Percentiles rank a stretch among this genome's conserved stretches.
Evolutionary conservation across 2,888 invertebrate genomes (phyloP).

Genomic region (Teinopalpus imperialis): DNA sequence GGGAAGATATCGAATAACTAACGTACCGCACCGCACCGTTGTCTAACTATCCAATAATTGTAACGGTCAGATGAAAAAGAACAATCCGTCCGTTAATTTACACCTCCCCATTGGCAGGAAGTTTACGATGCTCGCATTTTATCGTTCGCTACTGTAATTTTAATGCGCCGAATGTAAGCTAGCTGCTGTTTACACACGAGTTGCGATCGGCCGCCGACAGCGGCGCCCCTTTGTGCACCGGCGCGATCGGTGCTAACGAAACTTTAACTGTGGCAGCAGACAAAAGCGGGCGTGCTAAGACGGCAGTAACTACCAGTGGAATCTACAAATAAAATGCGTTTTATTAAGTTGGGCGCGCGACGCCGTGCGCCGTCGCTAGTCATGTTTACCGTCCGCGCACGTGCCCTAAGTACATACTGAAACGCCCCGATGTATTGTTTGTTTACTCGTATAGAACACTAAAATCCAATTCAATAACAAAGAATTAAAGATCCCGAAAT

Average conservation of each 20-base stretch:
- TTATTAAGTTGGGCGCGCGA: constrained; percentile 63
- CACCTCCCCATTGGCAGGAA: constrained; percentile 74
- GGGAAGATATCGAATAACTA: constrained; percentile 6
- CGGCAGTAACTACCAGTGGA: constrained; percentile 56
- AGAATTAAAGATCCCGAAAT: constrained; percentile 82
- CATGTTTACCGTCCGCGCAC: constrained; percentile 67
- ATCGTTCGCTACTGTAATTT: constrained; percentile 71
- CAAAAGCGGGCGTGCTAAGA: constrained; percentile 65
- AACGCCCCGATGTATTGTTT: constrained; percentile 76
- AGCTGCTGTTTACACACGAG: constrained; percentile 63
- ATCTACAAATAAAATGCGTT: constrained; percentile 76
- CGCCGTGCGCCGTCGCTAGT: constrained; percentile 56
- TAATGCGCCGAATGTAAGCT: constrained; percentile 43
- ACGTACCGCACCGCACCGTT: constrained; percentile 24
- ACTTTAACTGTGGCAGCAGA: constrained; percentile 77
- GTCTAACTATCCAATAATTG: constrained; percentile 49
- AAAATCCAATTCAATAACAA: constrained; percentile 82
- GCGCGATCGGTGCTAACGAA: constrained; percentile 71
- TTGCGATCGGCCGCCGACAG: constrained; percentile 62
- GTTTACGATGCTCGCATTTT: constrained; percentile 77
- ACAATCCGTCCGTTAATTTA: constrained; percentile 72
- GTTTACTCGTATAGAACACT: constrained; percentile 82
- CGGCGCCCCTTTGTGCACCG: constrained; percentile 72
- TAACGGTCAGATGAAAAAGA: constrained; percentile 74
- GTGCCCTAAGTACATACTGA: constrained; percentile 73